Evolutionary conservation across 1,140 invertebrate species (phyloP).

Genomic region (Aphelenchoides fujianensis): DNA sequence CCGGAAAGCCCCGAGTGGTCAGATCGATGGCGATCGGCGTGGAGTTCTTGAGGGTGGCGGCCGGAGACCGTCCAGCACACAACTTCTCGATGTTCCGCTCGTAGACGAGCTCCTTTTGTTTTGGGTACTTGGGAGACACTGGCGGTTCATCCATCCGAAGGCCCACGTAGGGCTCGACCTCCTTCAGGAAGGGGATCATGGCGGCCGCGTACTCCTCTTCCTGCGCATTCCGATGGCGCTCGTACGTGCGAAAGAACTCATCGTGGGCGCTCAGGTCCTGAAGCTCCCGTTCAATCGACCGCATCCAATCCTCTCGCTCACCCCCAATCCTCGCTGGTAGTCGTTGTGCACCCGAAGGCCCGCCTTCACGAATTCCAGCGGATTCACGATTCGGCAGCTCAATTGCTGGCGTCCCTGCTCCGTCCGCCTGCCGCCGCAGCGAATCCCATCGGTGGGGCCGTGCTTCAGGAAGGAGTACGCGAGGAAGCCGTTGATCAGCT

Average conservation of each 20-base stretch:
- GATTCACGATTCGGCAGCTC: neutral
- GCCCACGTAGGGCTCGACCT: constrained; percentile 22
- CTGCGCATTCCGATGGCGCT: neutral
- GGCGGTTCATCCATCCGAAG: constrained; percentile 15
- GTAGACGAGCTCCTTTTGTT: neutral
- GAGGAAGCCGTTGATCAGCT: neutral
- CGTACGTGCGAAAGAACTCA: neutral
- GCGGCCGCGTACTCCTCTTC: neutral
- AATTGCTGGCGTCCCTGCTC: neutral
- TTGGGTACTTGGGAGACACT: constrained; percentile 10
- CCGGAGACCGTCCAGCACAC: neutral
- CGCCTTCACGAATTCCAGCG: neutral
- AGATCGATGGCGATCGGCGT: neutral
- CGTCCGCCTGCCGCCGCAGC: neutral
- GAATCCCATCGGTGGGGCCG: neutral
- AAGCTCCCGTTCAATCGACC: too few species aligned
- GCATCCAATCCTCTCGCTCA: neutral
- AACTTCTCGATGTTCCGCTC: neutral
- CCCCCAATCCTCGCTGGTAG: neutral
- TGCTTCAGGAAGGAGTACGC: neutral
- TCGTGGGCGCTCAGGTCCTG: constrained; percentile 3
- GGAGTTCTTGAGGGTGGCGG: neutral
- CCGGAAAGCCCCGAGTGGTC: constrained; percentile 16
- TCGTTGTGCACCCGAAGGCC: neutral
- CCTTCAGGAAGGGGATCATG: constrained; percentile 22